phyloP scores from a whole-genome alignment of 2,888 invertebrate species.

The Phortica okadai region DNA sequence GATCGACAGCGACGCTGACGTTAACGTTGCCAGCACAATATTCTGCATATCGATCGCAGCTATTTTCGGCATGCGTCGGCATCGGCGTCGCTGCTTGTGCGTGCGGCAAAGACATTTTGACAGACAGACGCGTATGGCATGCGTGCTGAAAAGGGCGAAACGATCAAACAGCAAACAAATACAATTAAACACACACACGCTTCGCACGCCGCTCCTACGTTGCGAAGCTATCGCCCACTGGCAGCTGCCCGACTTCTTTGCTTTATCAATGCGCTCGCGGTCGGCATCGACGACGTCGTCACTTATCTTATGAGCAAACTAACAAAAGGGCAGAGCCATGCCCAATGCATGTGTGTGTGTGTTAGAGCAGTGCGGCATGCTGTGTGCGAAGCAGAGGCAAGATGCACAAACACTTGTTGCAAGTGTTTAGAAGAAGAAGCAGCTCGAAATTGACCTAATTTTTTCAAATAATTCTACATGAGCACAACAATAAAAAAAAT shows the following conservation, averaged over 20 bases:
- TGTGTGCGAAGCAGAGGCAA: neutral
- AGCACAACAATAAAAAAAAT: conserved; percentile 23
- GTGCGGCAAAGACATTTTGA: neutral
- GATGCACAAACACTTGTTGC: conserved; percentile 31
- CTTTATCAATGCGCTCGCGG: conserved; percentile 24
- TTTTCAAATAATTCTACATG: conserved; percentile 17
- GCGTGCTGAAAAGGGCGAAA: conserved; percentile 21
- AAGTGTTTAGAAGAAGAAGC: neutral
- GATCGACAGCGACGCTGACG: neutral
- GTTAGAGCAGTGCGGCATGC: neutral
- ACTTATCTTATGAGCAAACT: conserved; percentile 25
- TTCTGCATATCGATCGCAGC: neutral
- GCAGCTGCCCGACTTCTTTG: neutral
- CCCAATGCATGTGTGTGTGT: neutral
- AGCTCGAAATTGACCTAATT: conserved; percentile 15
- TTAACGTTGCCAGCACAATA: neutral
- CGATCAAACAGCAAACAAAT: neutral
- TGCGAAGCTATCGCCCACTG: neutral
- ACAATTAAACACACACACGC: conserved; percentile 1
- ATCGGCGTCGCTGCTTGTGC: neutral
- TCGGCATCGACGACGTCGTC: neutral
- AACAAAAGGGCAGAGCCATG: conserved; percentile 22
- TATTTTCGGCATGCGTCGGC: conserved; percentile 11
- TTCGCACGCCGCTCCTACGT: neutral
- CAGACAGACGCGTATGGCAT: conserved; percentile 16